Conservation (phyloP, 2,113 vertebrate genomes). For the Myxocyprinus asiaticus region DNA sequence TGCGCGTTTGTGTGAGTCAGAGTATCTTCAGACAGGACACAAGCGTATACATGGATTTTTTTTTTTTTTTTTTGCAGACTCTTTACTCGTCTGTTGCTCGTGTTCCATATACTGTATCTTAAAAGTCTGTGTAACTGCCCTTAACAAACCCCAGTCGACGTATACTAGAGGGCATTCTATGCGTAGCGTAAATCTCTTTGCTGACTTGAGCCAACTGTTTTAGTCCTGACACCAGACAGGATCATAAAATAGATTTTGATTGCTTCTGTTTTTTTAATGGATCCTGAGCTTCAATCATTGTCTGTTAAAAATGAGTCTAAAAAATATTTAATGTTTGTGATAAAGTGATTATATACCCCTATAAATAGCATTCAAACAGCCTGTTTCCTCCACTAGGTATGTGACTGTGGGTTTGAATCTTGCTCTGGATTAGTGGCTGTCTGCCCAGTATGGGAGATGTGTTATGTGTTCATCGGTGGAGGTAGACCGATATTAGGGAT, state of each 20-base stretch:
- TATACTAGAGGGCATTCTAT: constrained; percentile 26
- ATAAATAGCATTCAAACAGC: no score
- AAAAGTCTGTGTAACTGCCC: not conserved
- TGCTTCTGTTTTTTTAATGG: no score
- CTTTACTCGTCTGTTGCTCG: not conserved
- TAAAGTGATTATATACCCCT: no score
- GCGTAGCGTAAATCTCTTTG: not conserved
- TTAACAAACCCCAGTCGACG: not conserved
- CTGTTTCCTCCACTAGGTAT: no score
- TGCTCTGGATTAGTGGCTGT: no score
- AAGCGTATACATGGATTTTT: not conserved
- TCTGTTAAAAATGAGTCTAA: no score
- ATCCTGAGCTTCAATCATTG: no score
- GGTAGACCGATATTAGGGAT: no score
- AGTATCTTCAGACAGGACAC: constrained; percentile 54
- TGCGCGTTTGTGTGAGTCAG: constrained; percentile 64
- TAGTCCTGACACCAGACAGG: not conserved
- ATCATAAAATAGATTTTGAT: not conserved
- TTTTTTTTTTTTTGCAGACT: not conserved
- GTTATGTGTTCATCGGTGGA: no score
- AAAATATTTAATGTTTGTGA: no score
- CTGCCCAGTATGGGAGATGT: no score
- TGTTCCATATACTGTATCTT: not conserved
- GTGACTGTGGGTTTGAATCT: no score
- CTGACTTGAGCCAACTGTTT: not conserved